These are phyloP conservation scores for Magallana gigas DNA, from an alignment of 1,140 invertebrate genomes.

Conservation along the genomic window DNA sequence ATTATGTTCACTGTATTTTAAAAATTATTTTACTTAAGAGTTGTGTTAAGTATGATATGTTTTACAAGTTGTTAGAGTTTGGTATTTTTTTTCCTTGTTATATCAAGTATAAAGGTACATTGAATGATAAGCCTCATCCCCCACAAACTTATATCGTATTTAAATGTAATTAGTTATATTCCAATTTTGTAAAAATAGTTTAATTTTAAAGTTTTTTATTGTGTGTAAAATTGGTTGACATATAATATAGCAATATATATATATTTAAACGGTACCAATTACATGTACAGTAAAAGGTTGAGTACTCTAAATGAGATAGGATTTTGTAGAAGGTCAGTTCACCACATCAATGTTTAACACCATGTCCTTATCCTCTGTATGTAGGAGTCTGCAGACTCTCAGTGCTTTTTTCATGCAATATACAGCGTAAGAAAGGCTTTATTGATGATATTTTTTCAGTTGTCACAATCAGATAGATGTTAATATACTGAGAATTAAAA, in stretches of 20 bases:
- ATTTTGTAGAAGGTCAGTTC: background rate
- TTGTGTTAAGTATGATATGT: background rate
- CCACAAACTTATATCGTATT: background rate
- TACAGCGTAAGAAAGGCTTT: constrained; percentile 5
- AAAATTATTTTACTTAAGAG: background rate
- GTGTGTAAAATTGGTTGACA: background rate
- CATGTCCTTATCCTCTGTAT: background rate
- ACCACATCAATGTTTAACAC: background rate
- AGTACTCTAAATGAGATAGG: background rate
- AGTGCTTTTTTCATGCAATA: constrained; percentile 2
- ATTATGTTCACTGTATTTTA: background rate
- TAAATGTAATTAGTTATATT: constrained; percentile 19
- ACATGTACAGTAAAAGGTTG: background rate
- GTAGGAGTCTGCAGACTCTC: background rate
- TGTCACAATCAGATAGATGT: constrained; percentile 31
- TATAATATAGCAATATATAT: constrained; percentile 13
- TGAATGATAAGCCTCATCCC: background rate
- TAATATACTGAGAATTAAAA: constrained; percentile 18
- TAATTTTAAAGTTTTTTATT: background rate
- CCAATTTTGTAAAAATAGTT: constrained; percentile 2
- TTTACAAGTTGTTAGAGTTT: constrained; percentile 7
- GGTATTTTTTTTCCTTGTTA: constrained; percentile 23
- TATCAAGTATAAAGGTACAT: background rate
- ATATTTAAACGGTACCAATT: background rate
- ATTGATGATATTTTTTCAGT: constrained; percentile 31